phyloP scores from a whole-genome alignment of 2,888 invertebrate species.

The Dolichopus griseipennis region DNA sequence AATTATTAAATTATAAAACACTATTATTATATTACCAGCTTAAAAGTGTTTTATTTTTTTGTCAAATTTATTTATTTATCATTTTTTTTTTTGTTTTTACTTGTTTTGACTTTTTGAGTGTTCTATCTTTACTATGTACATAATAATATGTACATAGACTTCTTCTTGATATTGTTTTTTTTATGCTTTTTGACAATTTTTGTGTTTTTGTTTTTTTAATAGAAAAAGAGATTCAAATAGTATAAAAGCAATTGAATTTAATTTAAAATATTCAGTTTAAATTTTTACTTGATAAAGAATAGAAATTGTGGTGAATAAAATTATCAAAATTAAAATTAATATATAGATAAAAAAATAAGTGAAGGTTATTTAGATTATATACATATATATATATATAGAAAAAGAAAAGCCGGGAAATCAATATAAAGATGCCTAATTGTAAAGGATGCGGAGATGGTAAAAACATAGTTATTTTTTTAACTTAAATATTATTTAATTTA shows the following conservation, averaged over 20 bases:
- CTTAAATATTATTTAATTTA: too few relatives aligned
- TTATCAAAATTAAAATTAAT: not conserved
- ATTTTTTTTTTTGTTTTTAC: too few relatives aligned
- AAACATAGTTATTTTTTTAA: not conserved
- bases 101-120: too few relatives aligned
- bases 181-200: too few relatives aligned
- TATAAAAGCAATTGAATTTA: not conserved
- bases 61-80: too few relatives aligned
- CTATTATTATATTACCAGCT: too few relatives aligned
- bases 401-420: not conserved
- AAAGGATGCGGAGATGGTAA: slow-evolving; percentile 20
- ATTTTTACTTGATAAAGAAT: not conserved
- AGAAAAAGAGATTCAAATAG: not conserved
- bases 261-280: not conserved
- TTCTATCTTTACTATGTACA: too few relatives aligned
- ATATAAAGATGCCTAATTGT: slow-evolving; percentile 17
- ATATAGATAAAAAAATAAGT: not conserved
- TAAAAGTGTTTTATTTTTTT: too few relatives aligned
- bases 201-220: too few relatives aligned
- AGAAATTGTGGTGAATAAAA: not conserved
- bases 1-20: too few relatives aligned
- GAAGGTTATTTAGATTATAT: not conserved
- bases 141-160: too few relatives aligned
- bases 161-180: too few relatives aligned
- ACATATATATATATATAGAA: not conserved